Evolutionary conservation across 2,888 invertebrate species (phyloP).

Genomic region (Deilephila porcellus): DNA sequence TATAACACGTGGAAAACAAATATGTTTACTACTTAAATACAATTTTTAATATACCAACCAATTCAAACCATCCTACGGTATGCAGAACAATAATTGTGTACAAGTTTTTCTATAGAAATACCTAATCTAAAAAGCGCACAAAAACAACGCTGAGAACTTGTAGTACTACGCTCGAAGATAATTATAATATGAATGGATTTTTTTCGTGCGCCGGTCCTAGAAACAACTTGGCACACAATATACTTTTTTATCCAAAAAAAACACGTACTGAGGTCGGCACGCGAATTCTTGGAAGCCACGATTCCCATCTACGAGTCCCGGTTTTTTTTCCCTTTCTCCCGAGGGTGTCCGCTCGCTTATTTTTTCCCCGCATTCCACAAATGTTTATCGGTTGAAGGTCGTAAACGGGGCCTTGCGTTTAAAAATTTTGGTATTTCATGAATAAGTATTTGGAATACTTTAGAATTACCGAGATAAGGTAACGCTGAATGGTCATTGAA

Average conservation of each 20-base stretch:
- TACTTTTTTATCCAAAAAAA: constrained; percentile 53
- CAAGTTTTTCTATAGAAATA: constrained; percentile 11
- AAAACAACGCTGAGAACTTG: constrained; percentile 17
- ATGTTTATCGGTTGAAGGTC: constrained; percentile 76
- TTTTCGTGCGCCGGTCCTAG: constrained; percentile 21
- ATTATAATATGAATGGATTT: constrained; percentile 27
- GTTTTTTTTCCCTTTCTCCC: constrained; percentile 72
- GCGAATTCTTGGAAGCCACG: constrained; percentile 79
- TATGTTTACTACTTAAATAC: too few species aligned
- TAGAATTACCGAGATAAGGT: background rate
- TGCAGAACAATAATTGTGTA: background rate
- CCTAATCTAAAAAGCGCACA: constrained; percentile 5
- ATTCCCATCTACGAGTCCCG: constrained; percentile 74
- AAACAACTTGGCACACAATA: constrained; percentile 27
- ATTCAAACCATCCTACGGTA: background rate
- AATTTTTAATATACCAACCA: background rate
- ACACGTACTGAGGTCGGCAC: constrained; percentile 68
- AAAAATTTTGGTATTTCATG: constrained; percentile 44
- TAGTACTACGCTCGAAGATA: constrained; percentile 24
- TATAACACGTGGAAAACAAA: too few species aligned
- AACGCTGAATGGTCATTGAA: background rate
- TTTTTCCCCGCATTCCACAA: constrained; percentile 74
- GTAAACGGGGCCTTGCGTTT: constrained; percentile 53
- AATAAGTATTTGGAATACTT: constrained; percentile 33
- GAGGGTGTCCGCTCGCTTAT: constrained; percentile 68